Evolutionary conservation across 2,888 invertebrate species (phyloP).

Genomic region (Callinectes sapidus): DNA sequence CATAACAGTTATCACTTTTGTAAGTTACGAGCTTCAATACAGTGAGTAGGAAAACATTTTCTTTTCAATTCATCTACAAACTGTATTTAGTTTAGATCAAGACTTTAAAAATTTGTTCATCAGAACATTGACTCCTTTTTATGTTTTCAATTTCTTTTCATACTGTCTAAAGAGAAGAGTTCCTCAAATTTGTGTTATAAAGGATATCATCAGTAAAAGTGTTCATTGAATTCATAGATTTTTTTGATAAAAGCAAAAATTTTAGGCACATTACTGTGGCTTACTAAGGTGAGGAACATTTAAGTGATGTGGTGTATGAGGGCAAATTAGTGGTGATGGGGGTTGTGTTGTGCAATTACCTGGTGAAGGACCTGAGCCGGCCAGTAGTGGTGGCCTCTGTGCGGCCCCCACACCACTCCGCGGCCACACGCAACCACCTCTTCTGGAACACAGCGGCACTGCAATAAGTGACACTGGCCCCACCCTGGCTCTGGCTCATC

Average conservation of each 20-base stretch:
- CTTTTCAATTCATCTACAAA: background rate
- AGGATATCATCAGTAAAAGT: background rate
- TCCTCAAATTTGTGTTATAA: background rate
- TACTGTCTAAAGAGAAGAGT: background rate
- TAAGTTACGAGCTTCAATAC: background rate
- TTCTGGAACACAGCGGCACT: conserved; percentile 69
- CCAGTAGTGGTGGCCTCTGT: conserved; percentile 72
- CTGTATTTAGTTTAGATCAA: background rate
- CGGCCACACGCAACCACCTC: conserved; percentile 66
- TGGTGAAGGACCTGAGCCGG: conserved; percentile 71
- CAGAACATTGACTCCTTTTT: background rate
- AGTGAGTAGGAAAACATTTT: background rate
- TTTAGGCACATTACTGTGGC: background rate
- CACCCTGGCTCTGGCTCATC: conserved; percentile 62
- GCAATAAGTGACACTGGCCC: conserved; percentile 65
- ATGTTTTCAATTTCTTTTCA: background rate
- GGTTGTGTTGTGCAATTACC: conserved; percentile 60
- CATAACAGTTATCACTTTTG: background rate
- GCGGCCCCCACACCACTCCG: conserved; percentile 70
- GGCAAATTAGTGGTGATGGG: conserved; percentile 16
- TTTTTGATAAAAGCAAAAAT: background rate
- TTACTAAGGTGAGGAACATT: background rate
- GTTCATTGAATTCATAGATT: background rate
- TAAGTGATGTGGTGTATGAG: conserved; percentile 4
- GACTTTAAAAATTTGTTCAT: too few species aligned